These are phyloP conservation scores for Orcinus orca DNA, from an alignment of 2,113 vertebrate genomes.

Conservation along the genomic window DNA sequence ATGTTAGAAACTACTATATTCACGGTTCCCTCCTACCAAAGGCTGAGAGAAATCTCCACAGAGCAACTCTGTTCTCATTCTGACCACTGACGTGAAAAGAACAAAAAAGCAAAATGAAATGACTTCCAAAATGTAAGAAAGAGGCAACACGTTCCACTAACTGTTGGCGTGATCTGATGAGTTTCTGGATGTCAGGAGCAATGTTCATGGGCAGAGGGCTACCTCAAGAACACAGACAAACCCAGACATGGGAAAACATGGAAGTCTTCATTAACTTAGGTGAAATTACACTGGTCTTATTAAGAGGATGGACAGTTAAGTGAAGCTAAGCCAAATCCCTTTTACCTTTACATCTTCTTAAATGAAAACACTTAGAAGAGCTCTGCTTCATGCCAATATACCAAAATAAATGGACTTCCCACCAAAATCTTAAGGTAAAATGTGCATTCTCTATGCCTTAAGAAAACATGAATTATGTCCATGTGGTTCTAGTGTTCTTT, in stretches of 20 bases:
- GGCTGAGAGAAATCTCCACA: neutral
- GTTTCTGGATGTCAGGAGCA: neutral
- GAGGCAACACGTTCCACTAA: neutral
- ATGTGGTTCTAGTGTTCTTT: constrained; percentile 17
- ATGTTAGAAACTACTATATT: neutral
- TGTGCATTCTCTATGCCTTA: neutral
- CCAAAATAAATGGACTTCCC: neutral
- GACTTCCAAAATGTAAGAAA: neutral
- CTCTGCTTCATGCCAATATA: neutral
- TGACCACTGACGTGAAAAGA: neutral
- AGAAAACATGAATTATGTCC: constrained; percentile 44
- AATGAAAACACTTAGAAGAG: constrained; percentile 23
- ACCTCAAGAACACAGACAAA: neutral
- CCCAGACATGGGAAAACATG: neutral
- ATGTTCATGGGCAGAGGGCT: neutral
- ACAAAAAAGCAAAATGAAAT: neutral
- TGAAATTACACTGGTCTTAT: neutral
- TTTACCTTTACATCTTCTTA: neutral
- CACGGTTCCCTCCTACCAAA: neutral
- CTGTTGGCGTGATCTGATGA: neutral
- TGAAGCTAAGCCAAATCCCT: neutral
- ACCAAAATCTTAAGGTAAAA: neutral
- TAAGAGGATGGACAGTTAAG: neutral
- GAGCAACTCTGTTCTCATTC: neutral
- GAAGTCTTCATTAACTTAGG: neutral